Conservation (phyloP, 1,140 invertebrate species). For the Procambarus virginalis region DNA sequence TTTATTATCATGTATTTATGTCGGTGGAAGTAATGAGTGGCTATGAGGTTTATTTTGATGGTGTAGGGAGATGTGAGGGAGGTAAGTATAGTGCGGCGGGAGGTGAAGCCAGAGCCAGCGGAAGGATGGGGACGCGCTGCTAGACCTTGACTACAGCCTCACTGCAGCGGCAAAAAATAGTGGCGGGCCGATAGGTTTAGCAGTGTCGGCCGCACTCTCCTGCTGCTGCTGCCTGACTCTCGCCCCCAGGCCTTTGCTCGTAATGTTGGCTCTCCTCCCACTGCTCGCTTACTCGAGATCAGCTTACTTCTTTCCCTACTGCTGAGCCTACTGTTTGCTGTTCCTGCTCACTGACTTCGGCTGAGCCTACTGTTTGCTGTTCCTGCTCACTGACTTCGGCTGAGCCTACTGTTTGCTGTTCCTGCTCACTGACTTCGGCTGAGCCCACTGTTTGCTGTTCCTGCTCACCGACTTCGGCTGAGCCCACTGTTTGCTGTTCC, state of each 20-base stretch:
- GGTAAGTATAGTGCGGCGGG: not conserved
- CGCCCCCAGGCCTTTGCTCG: no score
- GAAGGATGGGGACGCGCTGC: not conserved
- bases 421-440: not conserved
- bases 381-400: no score
- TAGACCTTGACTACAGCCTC: slow-evolving; percentile 49
- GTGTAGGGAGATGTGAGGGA: no score
- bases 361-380: not conserved
- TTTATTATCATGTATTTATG: no score
- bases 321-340: not conserved
- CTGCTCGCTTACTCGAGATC: no score
- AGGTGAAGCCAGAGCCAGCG: slow-evolving; percentile 27
- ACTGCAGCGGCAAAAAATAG: slow-evolving; percentile 55
- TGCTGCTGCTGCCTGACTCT: not conserved
- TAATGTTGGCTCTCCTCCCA: no score
- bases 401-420: not conserved
- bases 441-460: not conserved
- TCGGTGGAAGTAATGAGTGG: no score
- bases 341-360: not conserved
- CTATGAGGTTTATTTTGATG: no score
- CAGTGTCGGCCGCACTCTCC: slow-evolving; percentile 1
- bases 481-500: no score
- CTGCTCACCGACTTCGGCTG: not conserved
- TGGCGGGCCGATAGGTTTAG: slow-evolving; percentile 40
- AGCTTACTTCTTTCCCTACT: not conserved